phyloP scores from a whole-genome alignment of 2,888 invertebrate species.

The Artemia sp. region DNA sequence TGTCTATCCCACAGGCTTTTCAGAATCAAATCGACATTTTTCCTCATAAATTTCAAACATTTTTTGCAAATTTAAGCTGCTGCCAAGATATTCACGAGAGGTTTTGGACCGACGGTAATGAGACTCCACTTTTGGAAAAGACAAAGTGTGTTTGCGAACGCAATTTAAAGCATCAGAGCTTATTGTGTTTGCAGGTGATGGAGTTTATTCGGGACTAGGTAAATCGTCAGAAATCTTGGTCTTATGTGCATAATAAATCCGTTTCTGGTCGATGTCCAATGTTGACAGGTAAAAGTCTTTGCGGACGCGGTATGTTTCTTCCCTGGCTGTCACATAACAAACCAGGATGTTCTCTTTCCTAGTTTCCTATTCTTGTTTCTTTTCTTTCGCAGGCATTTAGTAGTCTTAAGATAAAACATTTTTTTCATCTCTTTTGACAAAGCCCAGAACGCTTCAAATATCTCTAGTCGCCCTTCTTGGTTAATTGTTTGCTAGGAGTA shows the following conservation, averaged over 20 bases:
- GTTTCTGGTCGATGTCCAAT: conserved; percentile 10
- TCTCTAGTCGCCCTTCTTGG: background rate
- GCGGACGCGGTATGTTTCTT: background rate
- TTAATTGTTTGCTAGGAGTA: background rate
- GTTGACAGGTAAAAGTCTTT: conserved; percentile 11
- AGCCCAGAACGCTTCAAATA: background rate
- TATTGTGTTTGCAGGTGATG: background rate
- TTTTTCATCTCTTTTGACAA: background rate
- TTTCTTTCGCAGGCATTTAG: background rate
- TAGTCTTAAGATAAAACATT: conserved; percentile 5
- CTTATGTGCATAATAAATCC: conserved; percentile 1
- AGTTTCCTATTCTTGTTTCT: background rate
- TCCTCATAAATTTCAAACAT: conserved; percentile 6
- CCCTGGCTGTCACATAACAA: conserved; percentile 1
- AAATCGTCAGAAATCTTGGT: background rate
- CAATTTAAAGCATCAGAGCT: background rate
- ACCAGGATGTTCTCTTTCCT: background rate
- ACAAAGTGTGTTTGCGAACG: background rate
- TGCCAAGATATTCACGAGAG: background rate
- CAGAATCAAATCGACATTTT: conserved; percentile 6
- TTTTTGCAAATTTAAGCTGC: background rate
- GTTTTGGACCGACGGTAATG: background rate
- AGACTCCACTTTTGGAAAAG: background rate
- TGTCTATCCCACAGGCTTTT: background rate
- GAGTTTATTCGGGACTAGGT: background rate